Percentiles rank a stretch among this genome's conserved stretches.
phyloP scores from a whole-genome alignment of 2,797 vertebrate genomes.

The Malurus splendens region DNA sequence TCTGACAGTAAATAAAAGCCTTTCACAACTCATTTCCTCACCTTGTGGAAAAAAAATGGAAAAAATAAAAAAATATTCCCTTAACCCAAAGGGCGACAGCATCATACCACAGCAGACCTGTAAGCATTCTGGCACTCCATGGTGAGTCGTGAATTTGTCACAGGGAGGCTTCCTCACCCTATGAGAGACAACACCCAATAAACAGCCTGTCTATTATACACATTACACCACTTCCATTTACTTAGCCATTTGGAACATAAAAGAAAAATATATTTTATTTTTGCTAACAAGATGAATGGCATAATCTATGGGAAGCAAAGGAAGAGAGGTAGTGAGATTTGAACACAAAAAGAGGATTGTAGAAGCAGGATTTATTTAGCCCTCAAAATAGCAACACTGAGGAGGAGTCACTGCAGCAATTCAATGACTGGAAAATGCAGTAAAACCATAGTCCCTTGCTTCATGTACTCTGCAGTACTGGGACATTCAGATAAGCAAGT shows the following conservation, averaged over 20 bases:
- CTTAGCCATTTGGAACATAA: not conserved
- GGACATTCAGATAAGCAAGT: not conserved
- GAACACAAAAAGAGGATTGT: not conserved
- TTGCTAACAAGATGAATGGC: not conserved
- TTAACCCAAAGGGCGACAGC: not conserved
- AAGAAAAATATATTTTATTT: not conserved
- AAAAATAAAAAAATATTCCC: not conserved
- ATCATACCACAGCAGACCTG: not conserved
- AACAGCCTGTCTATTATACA: not conserved
- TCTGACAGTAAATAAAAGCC: not conserved
- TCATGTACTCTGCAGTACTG: not conserved
- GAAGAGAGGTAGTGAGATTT: not conserved
- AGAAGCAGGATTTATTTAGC: slow-evolving; percentile 4
- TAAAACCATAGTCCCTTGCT: not conserved
- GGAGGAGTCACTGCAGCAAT: not conserved
- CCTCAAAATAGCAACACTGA: not conserved
- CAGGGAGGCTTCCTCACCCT: not conserved
- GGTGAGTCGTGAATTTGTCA: not conserved
- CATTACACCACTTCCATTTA: not conserved
- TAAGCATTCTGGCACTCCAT: not conserved
- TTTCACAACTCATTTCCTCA: not conserved
- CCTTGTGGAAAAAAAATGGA: not conserved
- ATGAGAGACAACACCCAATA: not conserved
- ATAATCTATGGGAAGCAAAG: not conserved
- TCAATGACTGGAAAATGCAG: not conserved